Percentiles rank a stretch among this genome's conserved stretches.
Evolutionary conservation across 2,113 vertebrate genomes (phyloP).

Genomic region (Papio anubis): DNA sequence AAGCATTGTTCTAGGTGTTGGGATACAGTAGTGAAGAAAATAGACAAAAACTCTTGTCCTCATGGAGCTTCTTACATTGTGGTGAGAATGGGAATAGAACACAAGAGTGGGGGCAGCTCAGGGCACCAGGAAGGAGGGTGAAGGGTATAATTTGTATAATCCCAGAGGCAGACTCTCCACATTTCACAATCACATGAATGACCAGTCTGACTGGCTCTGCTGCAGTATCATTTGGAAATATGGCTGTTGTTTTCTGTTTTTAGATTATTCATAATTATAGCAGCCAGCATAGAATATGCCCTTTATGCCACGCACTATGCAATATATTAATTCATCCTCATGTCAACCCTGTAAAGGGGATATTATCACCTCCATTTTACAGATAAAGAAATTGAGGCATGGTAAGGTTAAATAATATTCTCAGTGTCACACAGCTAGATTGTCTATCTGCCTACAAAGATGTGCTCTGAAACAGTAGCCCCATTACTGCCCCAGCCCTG

Average conservation of each 20-base stretch:
- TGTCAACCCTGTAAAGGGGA: not conserved
- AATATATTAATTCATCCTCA: not conserved
- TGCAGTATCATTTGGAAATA: not conserved
- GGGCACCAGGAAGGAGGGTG: not conserved
- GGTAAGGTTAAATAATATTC: not conserved
- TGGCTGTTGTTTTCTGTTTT: not conserved
- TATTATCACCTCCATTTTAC: not conserved
- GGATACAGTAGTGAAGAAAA: not conserved
- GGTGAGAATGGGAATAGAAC: not conserved
- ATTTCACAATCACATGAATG: not conserved
- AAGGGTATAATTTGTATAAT: not conserved
- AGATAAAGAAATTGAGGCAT: not conserved
- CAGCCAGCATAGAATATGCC: too few species aligned
- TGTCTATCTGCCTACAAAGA: not conserved
- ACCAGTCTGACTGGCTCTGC: not conserved
- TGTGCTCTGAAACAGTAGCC: not conserved
- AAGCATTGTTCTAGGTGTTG: not conserved
- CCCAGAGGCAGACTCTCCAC: not conserved
- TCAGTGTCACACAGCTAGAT: not conserved
- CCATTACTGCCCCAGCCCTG: accelerated
- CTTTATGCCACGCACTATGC: not conserved
- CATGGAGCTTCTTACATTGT: not conserved
- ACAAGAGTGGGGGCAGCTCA: not conserved
- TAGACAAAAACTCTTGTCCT: not conserved
- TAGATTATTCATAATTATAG: not conserved